Percentiles rank a stretch among this genome's conserved stretches.
These are phyloP conservation scores for Coracopsis vasa DNA, from an alignment of 2,113 vertebrate genomes.

Conservation along the genomic window DNA sequence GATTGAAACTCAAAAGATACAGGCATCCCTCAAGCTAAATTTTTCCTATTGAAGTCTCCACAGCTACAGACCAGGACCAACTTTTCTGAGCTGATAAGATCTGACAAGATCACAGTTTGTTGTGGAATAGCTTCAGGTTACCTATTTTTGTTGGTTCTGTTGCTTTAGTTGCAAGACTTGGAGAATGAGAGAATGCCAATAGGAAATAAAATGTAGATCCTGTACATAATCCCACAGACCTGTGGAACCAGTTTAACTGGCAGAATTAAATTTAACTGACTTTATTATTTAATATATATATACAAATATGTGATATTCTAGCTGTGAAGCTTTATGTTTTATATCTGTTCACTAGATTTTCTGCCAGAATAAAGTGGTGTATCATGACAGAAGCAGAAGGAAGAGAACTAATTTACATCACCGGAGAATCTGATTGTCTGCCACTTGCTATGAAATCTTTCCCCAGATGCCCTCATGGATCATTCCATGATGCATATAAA, in stretches of 20 bases:
- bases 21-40: not conserved
- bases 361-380: not conserved
- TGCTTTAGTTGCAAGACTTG: not conserved
- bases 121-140: not conserved
- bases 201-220: not conserved
- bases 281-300: not conserved
- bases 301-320: not conserved
- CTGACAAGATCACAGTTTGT: constrained; percentile 37
- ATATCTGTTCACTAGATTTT: not conserved
- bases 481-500: not conserved
- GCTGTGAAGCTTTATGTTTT: not conserved
- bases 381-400: not conserved
- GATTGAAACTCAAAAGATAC: not conserved
- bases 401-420: not conserved
- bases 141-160: not conserved
- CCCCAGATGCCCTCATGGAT: not conserved
- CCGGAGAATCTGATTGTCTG: not conserved
- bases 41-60: not conserved
- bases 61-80: not conserved
- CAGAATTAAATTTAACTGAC: not conserved
- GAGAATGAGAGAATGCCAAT: not conserved
- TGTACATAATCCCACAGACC: not conserved
- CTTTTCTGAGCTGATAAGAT: constrained; percentile 31
- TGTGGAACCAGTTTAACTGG: not conserved
- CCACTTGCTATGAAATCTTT: not conserved